Conservation (phyloP, 1,140 invertebrate species). For the Galendromus occidentalis region DNA sequence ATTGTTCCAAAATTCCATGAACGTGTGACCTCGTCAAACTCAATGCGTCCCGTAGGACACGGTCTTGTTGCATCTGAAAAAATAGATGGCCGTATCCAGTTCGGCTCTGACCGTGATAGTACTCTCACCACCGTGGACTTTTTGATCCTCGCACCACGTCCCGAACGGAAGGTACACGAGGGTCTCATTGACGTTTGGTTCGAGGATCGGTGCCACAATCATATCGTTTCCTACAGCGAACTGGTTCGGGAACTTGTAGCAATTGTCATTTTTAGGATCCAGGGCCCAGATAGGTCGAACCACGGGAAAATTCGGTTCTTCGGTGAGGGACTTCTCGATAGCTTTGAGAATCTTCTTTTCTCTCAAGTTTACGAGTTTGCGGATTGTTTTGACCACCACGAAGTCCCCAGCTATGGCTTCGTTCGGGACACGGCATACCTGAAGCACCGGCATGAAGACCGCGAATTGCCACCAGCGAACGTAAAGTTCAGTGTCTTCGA, state of each 20-base stretch:
- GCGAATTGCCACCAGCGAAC: constrained; percentile 9
- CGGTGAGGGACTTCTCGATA: neutral
- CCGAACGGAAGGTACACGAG: constrained; percentile 4
- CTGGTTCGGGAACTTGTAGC: constrained; percentile 4
- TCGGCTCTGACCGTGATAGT: neutral
- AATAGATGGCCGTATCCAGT: neutral
- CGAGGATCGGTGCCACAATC: constrained; percentile 7
- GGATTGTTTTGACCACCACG: neutral
- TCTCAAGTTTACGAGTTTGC: neutral
- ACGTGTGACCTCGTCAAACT: no score
- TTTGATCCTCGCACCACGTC: constrained; percentile 6
- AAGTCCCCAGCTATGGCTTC: neutral
- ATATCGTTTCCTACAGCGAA: constrained; percentile 2
- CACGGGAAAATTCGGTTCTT: constrained; percentile 1
- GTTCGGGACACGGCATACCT: neutral
- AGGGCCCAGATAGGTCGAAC: neutral
- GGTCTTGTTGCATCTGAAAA: constrained; percentile 4
- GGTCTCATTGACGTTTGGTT: neutral
- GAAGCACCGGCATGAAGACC: constrained; percentile 2
- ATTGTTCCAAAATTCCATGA: no score
- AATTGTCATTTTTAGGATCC: constrained; percentile 5
- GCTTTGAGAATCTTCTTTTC: constrained; percentile 4
- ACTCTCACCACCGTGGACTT: neutral
- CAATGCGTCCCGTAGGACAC: neutral
- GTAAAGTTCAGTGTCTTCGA: constrained; percentile 7